Percentiles rank a stretch among this genome's conserved stretches.
Evolutionary conservation across 2,113 vertebrate species (phyloP).

Genomic region (Lagopus leucura): DNA sequence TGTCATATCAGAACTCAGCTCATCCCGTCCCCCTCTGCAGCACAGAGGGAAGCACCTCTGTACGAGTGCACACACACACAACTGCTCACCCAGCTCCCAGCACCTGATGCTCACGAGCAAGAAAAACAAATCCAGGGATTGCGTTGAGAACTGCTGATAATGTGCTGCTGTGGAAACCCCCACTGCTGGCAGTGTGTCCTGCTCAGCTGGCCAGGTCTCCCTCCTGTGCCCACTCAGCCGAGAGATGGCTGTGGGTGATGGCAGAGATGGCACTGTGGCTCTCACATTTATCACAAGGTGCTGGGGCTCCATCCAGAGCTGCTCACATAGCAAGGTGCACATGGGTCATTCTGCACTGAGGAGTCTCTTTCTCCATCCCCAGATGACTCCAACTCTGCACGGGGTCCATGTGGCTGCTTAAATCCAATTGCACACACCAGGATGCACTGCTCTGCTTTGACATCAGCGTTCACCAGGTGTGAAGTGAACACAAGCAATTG

Average conservation of each 20-base stretch:
- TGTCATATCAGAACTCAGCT: neutral
- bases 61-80: fast-evolving
- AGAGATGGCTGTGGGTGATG: neutral
- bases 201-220: neutral
- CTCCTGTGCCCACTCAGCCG: neutral
- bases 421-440: neutral
- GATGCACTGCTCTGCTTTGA: neutral
- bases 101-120: neutral
- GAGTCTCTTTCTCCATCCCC: neutral
- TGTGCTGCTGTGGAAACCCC: fast-evolving
- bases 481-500: neutral
- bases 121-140: neutral
- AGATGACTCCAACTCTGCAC: neutral
- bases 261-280: neutral
- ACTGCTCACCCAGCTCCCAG: neutral
- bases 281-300: neutral
- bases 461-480: neutral
- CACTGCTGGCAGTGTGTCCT: too few species aligned
- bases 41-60: too few species aligned
- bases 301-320: neutral
- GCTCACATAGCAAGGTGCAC: neutral
- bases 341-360: neutral
- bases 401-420: neutral
- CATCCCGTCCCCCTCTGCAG: fast-evolving
- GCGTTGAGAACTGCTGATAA: fast-evolving